Evolutionary conservation across 2,113 vertebrate species (phyloP), one percentile per base, ranked within the genome.

Genomic region (Ammospiza caudacuta): DNA sequence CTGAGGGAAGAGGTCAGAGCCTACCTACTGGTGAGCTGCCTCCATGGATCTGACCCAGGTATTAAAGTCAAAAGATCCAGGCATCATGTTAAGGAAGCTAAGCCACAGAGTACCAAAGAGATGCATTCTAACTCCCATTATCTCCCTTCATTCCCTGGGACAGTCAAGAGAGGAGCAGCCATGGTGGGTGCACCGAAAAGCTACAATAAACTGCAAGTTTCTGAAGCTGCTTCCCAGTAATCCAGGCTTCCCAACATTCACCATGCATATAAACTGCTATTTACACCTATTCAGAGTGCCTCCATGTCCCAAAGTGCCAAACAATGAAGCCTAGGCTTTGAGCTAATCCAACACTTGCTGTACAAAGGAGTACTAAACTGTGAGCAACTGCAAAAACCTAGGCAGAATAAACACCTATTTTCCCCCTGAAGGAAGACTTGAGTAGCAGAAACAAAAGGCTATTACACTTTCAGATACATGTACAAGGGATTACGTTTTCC

Each of bases 381-480:
- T 27, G 69, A 76, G 27, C 15, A 79, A 89, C 29, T 67, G 72
- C 68, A 92, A 73, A 94, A 85, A 51, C 43, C 79, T 29, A 63
- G 44, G 79, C 75, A 86, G 55, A 93, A 88, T 63, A 73, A 93
- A 85, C 64, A 94, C 54, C 31, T 67, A 10, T n/a, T 79, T n/a
- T 25, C 20, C 28, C 39, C 55, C 22, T 12, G 8, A 83, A 94
- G 37, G 29, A 80, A 74, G 35, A 67, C 10, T 49, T 47, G 46
- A 75, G 54, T 37, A 87, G 52, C 63, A 92, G 44, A 80, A 92
- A 87, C 9, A 78, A 96, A 90, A 93, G 67, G 46, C 25, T 73
- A 46, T 31, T 90, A 84, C 18, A 3, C 33, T 89, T 78, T 19
- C 39, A 90, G 43, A 75, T 85, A 63, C 89, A 92, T 7, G 62